Base-by-base conservation (phyloP, 2,113 vertebrate genomes). In the Cathartes aura region DNA sequence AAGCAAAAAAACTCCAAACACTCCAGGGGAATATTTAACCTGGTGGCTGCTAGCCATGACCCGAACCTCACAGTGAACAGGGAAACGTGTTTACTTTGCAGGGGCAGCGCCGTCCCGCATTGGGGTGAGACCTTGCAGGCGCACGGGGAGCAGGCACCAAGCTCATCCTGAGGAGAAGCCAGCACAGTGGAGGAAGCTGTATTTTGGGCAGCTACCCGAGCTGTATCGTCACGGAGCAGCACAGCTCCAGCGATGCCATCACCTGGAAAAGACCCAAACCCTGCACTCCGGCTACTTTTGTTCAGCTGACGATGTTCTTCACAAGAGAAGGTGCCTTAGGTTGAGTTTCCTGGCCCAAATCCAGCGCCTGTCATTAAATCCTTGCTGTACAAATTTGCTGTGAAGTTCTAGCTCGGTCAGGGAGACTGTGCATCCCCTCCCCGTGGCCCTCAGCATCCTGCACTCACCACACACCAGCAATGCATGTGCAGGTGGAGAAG, bases 171-270 rank as follows among this genome's bases (percentile, higher is more conserved):
- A 60, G 87, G 13, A 88, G 48, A 11, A 15, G 30, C 45, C 8
- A 6, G 60, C 50, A 21, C 17, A 75, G 73, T 14, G 11, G 6
- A 18, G 16, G 32, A n/a, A 86, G 16, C 5, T 3, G 7, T 11
- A 27, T 20, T 38, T 56, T 29, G 45, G 81, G 78, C 40, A 89
- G 48, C 48, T 38, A 58, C 42, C 43, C 1, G 5, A 90, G n/a
- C 50, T 12, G 1, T 7, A 1, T 5, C 22, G 0, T 22, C 40
- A 29, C 0, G 1, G 29, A 87, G 50, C 68, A 78, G 56, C 60
- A 30, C 34, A 47, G 63, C 64, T 73, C 45, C 68, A n/a, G 74
- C 0, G 0, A 42, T 14, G 70, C 60, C 85, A 84, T 10, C 68
- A 10, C 40, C 64, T 60, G 56, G 72, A 59, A 36, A 78, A 43